Evolutionary conservation across 2,888 invertebrate genomes (phyloP), one percentile per base, ranked within the genome.

Genomic region (Entomobrya proxima): DNA sequence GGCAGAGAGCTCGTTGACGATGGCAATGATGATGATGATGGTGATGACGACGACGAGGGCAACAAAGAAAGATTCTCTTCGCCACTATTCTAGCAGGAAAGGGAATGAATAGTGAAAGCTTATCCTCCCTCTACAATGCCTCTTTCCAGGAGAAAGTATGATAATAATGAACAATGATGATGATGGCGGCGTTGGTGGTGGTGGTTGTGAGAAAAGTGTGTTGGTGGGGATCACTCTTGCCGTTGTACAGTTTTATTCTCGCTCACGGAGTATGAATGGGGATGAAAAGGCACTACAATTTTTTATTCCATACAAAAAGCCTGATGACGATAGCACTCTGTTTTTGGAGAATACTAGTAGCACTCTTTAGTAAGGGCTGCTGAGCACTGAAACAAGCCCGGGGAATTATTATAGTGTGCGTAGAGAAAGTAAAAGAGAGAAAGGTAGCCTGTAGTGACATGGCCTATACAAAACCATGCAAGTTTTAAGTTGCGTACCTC

Each of bases 211-310:
- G n/a, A 5, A 47, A 5, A 64, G 37, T 37, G 44, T 44, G 40
- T 69, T 44, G 69, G 27, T 69, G 15, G 69, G 13, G 40, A 44
- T 24, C 15, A 9, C 44, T 69, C 6, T n/a, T 37, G 1, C 40
- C 21, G 4, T 4, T 37, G 6, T 7, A 18, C 5, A 13, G n/a
- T 67, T 9, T 40, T 24, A 24, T 40, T 40, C 21, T 27, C 1
- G 37, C n/a, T 47, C n/a, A n/a, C 47, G n/a, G n/a, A n/a, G n/a
- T n/a, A n/a, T 47, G 47, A 47, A 44, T 44, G 44, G 69, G 69
- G 69, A 44, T 69, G 69, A 69, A 69, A 44, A 1, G 21, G n/a
- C n/a, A n/a, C n/a, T n/a, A 30, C 30, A 5, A 58, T 58, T 58
- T 58, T 27, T 58, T 27, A 58, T 30, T 50, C 50, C 21, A 18